Conservation (phyloP, 2,113 vertebrate species). For the Dermatemys mawii region DNA sequence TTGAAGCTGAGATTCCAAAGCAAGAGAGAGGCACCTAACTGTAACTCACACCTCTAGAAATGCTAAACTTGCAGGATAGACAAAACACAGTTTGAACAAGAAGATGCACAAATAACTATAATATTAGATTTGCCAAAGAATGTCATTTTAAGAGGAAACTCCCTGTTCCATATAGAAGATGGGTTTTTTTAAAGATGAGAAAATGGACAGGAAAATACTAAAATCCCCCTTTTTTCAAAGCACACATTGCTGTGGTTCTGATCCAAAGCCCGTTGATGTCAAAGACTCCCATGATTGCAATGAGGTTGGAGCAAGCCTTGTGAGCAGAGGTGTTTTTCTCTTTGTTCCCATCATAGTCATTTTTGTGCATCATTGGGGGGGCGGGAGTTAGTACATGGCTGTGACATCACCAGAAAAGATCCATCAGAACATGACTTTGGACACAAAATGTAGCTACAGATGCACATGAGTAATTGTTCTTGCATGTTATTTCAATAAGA, state of each 20-base stretch:
- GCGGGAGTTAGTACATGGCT: background rate
- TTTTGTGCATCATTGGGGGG: background rate
- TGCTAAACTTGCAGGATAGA: no score
- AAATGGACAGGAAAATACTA: background rate
- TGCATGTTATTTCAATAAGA: background rate
- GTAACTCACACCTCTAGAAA: background rate
- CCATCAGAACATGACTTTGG: background rate
- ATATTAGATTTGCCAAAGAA: fast-evolving
- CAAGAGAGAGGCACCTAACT: no score
- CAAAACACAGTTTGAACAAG: background rate
- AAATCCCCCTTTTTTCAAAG: background rate
- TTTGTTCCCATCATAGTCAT: background rate
- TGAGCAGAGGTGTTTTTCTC: background rate
- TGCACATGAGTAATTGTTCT: background rate
- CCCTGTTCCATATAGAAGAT: background rate
- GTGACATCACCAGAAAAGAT: background rate
- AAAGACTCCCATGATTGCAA: fast-evolving
- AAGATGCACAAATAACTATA: background rate
- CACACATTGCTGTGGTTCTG: background rate
- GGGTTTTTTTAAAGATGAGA: background rate
- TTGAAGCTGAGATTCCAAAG: no score
- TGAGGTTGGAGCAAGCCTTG: background rate
- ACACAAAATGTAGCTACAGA: background rate
- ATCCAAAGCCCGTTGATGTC: background rate
- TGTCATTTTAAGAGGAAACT: background rate